phyloP scores from a whole-genome alignment of 92 coral and sea anemone genomes.

The Porites rus region DNA sequence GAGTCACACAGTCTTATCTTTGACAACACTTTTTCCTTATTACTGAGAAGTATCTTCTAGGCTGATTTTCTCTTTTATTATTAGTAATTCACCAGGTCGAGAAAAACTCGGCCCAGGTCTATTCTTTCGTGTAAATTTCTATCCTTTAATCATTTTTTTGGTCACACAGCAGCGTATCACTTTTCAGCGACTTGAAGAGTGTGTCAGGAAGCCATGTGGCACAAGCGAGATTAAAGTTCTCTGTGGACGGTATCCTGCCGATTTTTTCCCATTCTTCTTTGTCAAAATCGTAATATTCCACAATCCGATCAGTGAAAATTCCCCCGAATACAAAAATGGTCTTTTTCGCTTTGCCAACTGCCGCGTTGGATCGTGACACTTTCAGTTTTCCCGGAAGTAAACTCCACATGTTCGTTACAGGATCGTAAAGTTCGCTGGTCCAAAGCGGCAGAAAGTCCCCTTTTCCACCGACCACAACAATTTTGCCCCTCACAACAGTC shows the following conservation, averaged over 20 bases:
- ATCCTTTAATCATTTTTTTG: conserved; percentile 7
- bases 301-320: conserved; percentile 1
- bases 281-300: conserved; percentile 13
- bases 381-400: conserved; percentile 23
- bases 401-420: conserved; percentile 36
- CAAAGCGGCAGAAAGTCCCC: conserved; percentile 22
- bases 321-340: conserved; percentile 41
- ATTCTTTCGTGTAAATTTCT: not conserved
- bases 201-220: conserved; percentile 28
- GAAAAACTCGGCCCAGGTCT: too few relatives aligned
- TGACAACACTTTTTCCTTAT: too few relatives aligned
- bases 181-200: conserved; percentile 14
- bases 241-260: conserved; percentile 11
- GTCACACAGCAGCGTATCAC: not conserved
- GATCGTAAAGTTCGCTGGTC: conserved; percentile 34
- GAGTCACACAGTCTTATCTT: too few relatives aligned
- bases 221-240: conserved; percentile 9
- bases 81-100: too few relatives aligned
- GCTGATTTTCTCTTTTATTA: too few relatives aligned
- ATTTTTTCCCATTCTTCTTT: conserved; percentile 23
- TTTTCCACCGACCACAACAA: conserved; percentile 39
- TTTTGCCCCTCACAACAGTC: conserved; percentile 30
- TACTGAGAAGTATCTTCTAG: too few relatives aligned
- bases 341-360: conserved; percentile 20
- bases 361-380: conserved; percentile 36